Evolutionary conservation across 2,113 vertebrate genomes (phyloP), one percentile per base, ranked within the genome.

Genomic region (Myrmophylax atrothorax): DNA sequence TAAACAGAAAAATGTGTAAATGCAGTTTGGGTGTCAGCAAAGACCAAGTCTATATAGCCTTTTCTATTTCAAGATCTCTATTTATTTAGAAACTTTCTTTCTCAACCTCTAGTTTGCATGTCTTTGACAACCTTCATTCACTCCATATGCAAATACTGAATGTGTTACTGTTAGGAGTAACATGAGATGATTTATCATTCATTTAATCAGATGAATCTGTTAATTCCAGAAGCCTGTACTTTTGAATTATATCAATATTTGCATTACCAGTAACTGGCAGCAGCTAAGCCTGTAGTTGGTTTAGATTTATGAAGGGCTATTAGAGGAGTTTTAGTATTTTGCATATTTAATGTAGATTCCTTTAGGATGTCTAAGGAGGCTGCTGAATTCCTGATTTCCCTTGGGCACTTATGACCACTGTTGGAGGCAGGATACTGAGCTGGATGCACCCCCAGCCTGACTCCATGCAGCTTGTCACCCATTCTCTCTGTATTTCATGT

Each of bases 91-190:
- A 81, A 74, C 76, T 69, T 90, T 86, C 83, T 97, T 97, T 94
- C 95, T 96, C 88, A 95, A 60, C 28, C 81, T 96, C 95, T 97
- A 90, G 74, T 98, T 98, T 98, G 98, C 98, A 98, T 98, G 92
- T 70, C 84, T 93, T 92, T 96, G 93, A 96, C 97, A 97, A 97
- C 90, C 80, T 96, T 95, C 93, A 98, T 98, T 98, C 98, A 98
- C 98, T 98, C 66, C 46, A 62, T 84, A 98, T 98, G 98, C 98
- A 98, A 98, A 98, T 98, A 89, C 42, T 84, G 84, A 95, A 96
- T 94, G 80, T 94, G 89, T 97, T 97, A 94, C 93, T 96, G 90
- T 95, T 95, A 96, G 81, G 70, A 89, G 96, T 97, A 97, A 62
- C 47, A 70, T 29, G 89, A 97, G 94, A 97, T 96, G 94, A 93